Evolutionary conservation across 2,113 vertebrate genomes (phyloP), one percentile per base, ranked within the genome.

Genomic region (Chaenogobius annularis): DNA sequence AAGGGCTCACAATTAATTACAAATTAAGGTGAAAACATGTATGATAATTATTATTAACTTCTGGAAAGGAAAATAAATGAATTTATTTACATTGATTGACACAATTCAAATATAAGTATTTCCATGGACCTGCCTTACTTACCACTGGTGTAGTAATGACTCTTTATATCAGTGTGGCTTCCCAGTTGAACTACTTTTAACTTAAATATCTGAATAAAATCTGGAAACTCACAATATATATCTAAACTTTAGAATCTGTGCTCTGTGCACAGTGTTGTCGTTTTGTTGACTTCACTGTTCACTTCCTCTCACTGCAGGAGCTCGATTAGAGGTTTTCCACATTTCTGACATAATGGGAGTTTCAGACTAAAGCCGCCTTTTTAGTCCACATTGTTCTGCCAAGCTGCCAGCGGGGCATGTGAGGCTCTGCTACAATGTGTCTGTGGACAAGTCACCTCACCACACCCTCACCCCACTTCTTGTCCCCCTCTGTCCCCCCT

Each of bases 321-420:
- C 72, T 73, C 79, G 82, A 92, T 91, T 88, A 87, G 74, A 77
- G 87, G 84, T 82, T 91, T 92, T 92, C 85, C 87, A 31, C 69
- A 56, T 70, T 59, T 84, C 70, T 83, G 78, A 85, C 85, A 91
- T 87, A 85, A 91, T 90, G 84, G 84, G 87, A 82, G 84, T 86
- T 87, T 82, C 35, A 89, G 85, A 84, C 89, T 88, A 90, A 87
- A 85, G 82, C 88, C 83, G 85, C 88, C 83, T 73, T 85, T 74
- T 82, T 77, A 50, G 83, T 75, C 73, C 80, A 78, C 80, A 82
- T 83, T 63, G 71, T 74, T 58, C 83, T 83, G 87, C 91, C 89
- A 86, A 74, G 82, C 78, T 88, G 85, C 85, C 85, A 88, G 88
- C 81, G 76, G 84, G 87, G 65, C 79, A 83, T 83, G 79, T 73